These are phyloP conservation scores for Mionectes macconnelli DNA, from an alignment of 2,113 vertebrate genomes.

Conservation along the genomic window DNA sequence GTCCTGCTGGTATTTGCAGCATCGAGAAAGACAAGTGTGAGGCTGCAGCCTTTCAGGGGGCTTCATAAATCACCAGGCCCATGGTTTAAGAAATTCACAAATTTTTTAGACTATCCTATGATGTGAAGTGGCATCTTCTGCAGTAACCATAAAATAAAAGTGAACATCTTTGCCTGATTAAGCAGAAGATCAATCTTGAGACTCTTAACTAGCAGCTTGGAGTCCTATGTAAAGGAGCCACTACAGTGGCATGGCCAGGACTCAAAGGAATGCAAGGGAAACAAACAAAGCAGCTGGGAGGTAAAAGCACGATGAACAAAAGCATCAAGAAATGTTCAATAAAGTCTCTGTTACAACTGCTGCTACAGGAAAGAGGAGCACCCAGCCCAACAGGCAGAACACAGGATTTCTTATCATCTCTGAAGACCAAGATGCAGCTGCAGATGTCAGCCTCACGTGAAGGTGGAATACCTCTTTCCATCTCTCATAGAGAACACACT, in stretches of 20 bases:
- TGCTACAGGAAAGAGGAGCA: neutral
- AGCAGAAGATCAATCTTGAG: neutral
- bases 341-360: neutral
- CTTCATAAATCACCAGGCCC: neutral
- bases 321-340: neutral
- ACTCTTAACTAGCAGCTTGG: neutral
- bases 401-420: neutral
- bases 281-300: neutral
- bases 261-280: neutral
- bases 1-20: neutral
- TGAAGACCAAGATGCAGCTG: neutral
- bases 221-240: neutral
- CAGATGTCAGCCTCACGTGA: neutral
- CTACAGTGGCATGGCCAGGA: neutral
- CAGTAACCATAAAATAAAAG: neutral
- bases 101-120: neutral
- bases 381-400: neutral
- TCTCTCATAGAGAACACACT: neutral
- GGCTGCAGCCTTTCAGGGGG: neutral
- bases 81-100: neutral
- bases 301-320: slow-evolving; percentile 23
- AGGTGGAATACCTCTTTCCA: neutral
- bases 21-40: neutral
- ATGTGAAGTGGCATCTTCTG: neutral
- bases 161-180: neutral